Evolutionary conservation across 2,888 invertebrate genomes (phyloP).

Genomic region (Lapara coniferarum): DNA sequence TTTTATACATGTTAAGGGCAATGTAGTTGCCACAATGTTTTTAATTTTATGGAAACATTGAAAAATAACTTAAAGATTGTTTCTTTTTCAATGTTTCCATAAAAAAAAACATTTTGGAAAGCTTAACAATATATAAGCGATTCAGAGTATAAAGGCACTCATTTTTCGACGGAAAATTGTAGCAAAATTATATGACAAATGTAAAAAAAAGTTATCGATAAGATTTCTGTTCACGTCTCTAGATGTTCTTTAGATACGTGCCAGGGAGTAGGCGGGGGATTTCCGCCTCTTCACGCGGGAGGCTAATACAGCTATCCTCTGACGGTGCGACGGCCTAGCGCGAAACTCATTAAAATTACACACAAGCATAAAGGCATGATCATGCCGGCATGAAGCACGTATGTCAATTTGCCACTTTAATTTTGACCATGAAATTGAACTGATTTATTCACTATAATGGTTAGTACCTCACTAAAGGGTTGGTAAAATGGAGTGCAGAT

Average conservation of each 20-base stretch:
- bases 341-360: slow-evolving; percentile 82
- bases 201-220: slow-evolving; percentile 31
- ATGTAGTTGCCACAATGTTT: no score
- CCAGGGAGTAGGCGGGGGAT: slow-evolving; percentile 56
- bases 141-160: not conserved
- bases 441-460: slow-evolving; percentile 9
- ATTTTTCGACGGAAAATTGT: not conserved
- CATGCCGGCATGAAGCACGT: slow-evolving; percentile 34
- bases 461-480: not conserved
- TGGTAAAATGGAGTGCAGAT: not conserved
- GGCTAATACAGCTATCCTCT: slow-evolving; percentile 71
- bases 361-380: slow-evolving; percentile 60
- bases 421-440: slow-evolving; percentile 29
- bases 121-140: no score
- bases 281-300: slow-evolving; percentile 64
- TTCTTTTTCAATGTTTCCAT: no score
- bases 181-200: not conserved
- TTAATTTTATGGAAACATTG: no score
- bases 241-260: slow-evolving; percentile 57
- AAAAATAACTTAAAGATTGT: no score
- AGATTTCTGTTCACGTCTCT: slow-evolving; percentile 43
- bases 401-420: slow-evolving; percentile 45
- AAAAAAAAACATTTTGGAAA: no score
- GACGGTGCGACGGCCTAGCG: slow-evolving; percentile 65
- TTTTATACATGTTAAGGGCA: no score